Percentiles rank a stretch among this genome's conserved stretches.
Conservation (phyloP, 2,797 vertebrate species). For the Artibeus lituratus region DNA sequence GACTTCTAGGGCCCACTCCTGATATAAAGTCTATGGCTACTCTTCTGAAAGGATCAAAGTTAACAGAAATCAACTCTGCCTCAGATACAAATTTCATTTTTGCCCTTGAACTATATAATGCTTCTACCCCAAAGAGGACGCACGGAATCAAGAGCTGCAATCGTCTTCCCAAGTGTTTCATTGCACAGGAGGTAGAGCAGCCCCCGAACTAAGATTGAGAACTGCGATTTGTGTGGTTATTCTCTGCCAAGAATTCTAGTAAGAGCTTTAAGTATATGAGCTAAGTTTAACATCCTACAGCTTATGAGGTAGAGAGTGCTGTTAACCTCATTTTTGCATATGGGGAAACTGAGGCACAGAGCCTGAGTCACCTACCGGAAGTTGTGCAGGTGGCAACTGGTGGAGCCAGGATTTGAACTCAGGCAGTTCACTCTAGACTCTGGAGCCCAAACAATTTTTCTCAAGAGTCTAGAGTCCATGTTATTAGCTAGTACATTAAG, state of each 20-base stretch:
- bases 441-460: background rate
- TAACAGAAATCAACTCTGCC: background rate
- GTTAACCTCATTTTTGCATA: background rate
- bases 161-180: background rate
- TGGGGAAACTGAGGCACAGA: background rate
- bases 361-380: background rate
- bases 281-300: background rate
- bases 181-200: background rate
- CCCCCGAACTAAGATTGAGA: background rate
- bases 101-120: background rate
- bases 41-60: background rate
- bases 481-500: background rate
- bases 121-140: background rate
- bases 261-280: background rate
- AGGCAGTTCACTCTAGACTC: background rate
- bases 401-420: background rate
- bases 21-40: background rate
- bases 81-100: background rate
- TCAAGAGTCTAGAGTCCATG: background rate
- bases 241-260: background rate
- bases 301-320: background rate
- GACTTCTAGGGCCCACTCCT: background rate
- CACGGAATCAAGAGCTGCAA: background rate
- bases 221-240: background rate
- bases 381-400: background rate